Base-by-base conservation (phyloP, 2,797 vertebrate genomes). In the Sardinella longiceps region DNA sequence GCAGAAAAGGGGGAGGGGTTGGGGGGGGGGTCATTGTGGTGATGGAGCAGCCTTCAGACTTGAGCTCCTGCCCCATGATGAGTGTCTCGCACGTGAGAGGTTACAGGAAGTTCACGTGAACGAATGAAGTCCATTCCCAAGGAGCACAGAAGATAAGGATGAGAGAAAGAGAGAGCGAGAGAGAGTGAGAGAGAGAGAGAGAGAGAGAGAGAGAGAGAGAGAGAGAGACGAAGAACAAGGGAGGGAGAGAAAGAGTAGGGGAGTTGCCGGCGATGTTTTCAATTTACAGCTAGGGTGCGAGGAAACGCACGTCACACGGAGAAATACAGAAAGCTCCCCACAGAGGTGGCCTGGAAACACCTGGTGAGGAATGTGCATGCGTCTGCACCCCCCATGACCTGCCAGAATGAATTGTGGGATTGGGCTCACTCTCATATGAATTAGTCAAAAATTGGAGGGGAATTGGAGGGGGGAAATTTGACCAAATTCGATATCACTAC, bases 111-210 rank as follows among this genome's bases (percentile, higher is more conserved):
- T 96, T 96, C 95, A 95, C 92, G 91, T 92, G 94, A 95, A 95
- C 95, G 95, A 95, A 95, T 95, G 94, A 95, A 93, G 94, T 92
- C 94, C 93, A 96, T 96, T 95, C 95, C 96, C 96, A 95, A 96
- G 96, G 88, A 87, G 89, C 86, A 86, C 87, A 77, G 70, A 77
- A 77, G 80, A 89, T 90, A 85, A 88, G 87, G 70, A 77, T 77
- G 70, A 89, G 86, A 87, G 86, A 85, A 87, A 89, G 18, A 77
- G 37, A 74, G 33, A 74, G 70, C 39, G 70, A 74, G 15, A 74
- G n/a, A 39, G 2, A 43, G 18, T 43, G 70, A 77, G 18, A 20
- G 33, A 77, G 70, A 28, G 18, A 74, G 12, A 77, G 70, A 77
- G 10, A 2, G 9, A 77, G 66, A 39, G 66, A 74, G n/a, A 28